Evolutionary conservation across 2,113 vertebrate genomes (phyloP), one percentile per base, ranked within the genome.

Genomic region (Zapus hudsonius): DNA sequence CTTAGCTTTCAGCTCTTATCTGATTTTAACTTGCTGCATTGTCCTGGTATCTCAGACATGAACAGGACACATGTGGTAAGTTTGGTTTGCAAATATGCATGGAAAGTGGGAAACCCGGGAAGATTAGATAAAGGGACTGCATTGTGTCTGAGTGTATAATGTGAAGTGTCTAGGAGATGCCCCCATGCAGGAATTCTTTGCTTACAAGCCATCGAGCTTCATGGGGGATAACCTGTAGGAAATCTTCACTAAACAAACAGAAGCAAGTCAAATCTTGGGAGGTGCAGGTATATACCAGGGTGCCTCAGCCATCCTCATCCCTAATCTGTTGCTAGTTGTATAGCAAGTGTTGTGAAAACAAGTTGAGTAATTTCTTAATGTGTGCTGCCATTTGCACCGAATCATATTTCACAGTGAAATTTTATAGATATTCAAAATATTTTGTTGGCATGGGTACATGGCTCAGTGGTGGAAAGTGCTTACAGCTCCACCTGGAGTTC

Each of bases 131-230:
- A 91, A 95, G 19, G 89, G 63, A 86, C 19, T 66, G n/a, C 61
- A 85, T 93, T 87, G 85, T 76, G 67, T 66, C 78, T 76, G 38
- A 38, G 25, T 52, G 7, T 74, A 80, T 76, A 92, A 87, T 27
- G 20, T 25, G 67, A 93, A 84, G 91, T 92, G 94, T 84, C 89
- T 95, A 31, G 5, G 59, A 96, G 83, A 38, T 86, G 27, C 87
- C 72, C 86, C 93, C 67, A 36, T 66, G 70, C 73, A 94, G 69
- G 84, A 90, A 86, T 19, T 63, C 69, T 88, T 92, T 89, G 69
- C 70, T 94, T 97, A 90, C 86, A 95, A 52, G 90, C 82, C 93
- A 93, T 74, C 90, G 81, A 93, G 78, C 90, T 97, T 89, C 91
- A 84, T 83, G 69, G 82, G 82, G 75, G 29, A 55, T 70, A 75